These are phyloP conservation scores for Strigops habroptila DNA, from an alignment of 2,113 vertebrate species.

Conservation along the genomic window DNA sequence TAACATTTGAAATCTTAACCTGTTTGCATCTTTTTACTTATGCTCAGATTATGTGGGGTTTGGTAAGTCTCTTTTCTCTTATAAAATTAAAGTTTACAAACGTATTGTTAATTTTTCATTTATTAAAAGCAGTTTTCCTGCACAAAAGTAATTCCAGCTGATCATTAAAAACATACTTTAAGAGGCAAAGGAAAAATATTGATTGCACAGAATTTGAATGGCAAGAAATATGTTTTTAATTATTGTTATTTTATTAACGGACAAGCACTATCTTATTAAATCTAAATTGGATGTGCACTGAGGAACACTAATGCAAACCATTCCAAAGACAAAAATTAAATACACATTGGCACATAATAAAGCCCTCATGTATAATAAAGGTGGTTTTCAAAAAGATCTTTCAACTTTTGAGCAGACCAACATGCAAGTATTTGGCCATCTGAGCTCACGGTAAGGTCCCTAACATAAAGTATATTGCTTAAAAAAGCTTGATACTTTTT, in stretches of 20 bases:
- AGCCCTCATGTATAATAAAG: neutral
- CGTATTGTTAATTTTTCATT: neutral
- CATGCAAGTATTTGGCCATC: neutral
- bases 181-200: neutral
- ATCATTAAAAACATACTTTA: slow-evolving; percentile 29
- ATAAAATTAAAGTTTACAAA: slow-evolving; percentile 24
- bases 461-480: neutral
- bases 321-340: slow-evolving; percentile 33
- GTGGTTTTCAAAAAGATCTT: slow-evolving; percentile 12
- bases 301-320: slow-evolving; percentile 43
- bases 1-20: neutral
- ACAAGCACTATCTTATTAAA: slow-evolving; percentile 54
- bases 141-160: slow-evolving; percentile 25
- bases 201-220: slow-evolving; percentile 2
- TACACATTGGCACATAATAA: neutral
- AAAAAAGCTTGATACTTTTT: neutral
- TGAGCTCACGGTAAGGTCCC: neutral
- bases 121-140: slow-evolving; percentile 40
- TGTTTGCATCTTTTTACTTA: neutral
- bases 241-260: slow-evolving; percentile 45
- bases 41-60: neutral
- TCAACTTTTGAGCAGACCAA: neutral
- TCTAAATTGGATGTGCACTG: slow-evolving; percentile 35
- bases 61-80: neutral
- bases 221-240: slow-evolving; percentile 59